Base-by-base conservation (phyloP, 1,140 invertebrate genomes). In the Babylonia areolata region DNA sequence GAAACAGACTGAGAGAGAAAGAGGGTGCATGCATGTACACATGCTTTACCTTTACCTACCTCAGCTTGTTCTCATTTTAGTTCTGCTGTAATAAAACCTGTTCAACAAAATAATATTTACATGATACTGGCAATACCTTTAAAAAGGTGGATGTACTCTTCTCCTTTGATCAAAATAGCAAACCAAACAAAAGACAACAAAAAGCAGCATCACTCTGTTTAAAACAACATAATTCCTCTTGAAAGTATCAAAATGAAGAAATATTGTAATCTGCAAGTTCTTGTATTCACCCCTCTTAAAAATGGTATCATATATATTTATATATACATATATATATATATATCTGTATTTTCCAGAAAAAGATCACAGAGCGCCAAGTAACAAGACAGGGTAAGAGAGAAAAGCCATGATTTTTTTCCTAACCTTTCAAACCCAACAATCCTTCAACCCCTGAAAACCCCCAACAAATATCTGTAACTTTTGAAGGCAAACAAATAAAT, bases 401-500 rank as follows among this genome's bases (percentile, higher is more conserved):
- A 64, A 64, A 28, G 17, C 20, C 17, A 64, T 28, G 28, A 64
- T 6, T 64, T 64, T n/a, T 23, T 5, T 64, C 28, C 58, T n/a
- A 64, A 5, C 5, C 0, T 64, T 23, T 64, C 0, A 5, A 6
- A 64, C 58, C 58, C 58, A 64, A 0, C 28, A 64, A 23, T 51
- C 46, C 46, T 64, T 64, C 58, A 20, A 23, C 58, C 17, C 17
- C 46, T 23, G 5, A 64, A 64, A 23, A 64, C 28, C 5, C 12
- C 15, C 28, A 64, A 64, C 28, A 20, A 64, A n/a, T n/a, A n/a
- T n/a, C n/a, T n/a, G n/a, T n/a, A n/a, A n/a, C n/a, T n/a, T n/a
- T n/a, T n/a, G n/a, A n/a, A n/a, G n/a, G n/a, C n/a, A n/a, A n/a
- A 64, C 58, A 64, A 64, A 64, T 64, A 64, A 64, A 64, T 64